Evolutionary conservation across 1,140 invertebrate genomes (phyloP).

Genomic region (Arion vulgaris): DNA sequence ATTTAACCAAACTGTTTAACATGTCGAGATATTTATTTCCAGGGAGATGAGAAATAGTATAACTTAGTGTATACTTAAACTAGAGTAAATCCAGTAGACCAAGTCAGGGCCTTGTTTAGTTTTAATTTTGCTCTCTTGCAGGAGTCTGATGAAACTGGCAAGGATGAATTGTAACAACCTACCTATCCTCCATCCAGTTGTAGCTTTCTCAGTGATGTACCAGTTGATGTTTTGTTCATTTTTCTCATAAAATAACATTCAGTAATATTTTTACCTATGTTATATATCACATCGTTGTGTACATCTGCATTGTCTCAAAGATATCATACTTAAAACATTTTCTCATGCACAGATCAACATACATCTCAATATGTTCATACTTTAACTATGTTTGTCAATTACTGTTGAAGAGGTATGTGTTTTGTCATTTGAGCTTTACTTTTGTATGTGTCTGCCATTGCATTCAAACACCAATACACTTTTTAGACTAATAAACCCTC

Average conservation of each 20-base stretch:
- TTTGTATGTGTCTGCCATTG: too few relatives aligned
- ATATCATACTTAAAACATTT: too few relatives aligned
- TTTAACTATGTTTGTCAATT: background rate
- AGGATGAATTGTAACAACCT: slow-evolving; percentile 34
- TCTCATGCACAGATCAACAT: too few relatives aligned
- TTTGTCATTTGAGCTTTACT: background rate
- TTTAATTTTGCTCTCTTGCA: slow-evolving; percentile 20
- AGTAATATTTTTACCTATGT: background rate
- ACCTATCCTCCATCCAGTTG: background rate
- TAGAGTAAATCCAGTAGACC: too few relatives aligned
- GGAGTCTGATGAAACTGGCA: slow-evolving; percentile 17
- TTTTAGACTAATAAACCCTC: too few relatives aligned
- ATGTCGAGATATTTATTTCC: too few relatives aligned
- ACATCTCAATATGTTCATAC: too few relatives aligned
- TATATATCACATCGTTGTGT: background rate
- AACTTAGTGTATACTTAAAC: too few relatives aligned
- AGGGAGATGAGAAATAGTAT: too few relatives aligned
- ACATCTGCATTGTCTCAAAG: background rate
- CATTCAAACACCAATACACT: too few relatives aligned
- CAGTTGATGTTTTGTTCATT: background rate
- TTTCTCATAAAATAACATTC: background rate
- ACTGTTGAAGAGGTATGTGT: background rate
- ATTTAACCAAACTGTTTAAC: too few relatives aligned
- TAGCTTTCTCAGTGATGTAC: background rate
- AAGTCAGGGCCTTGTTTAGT: background rate